A percentile compares a stretch with the other conserved stretches of the same genome.
Conservation (phyloP, 2,888 invertebrate species). For the Melikaiella ostensackeni region DNA sequence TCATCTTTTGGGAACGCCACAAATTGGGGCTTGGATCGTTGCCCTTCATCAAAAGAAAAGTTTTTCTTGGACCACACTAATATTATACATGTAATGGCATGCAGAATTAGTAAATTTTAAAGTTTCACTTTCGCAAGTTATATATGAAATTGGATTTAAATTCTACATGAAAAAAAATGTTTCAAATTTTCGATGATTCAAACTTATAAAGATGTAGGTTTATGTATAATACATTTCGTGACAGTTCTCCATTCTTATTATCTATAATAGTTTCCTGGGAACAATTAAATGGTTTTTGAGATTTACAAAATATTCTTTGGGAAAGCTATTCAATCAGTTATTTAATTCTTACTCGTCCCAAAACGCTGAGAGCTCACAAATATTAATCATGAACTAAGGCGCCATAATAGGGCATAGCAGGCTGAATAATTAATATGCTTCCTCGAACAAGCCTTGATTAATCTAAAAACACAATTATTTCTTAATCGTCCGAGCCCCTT, state of each 20-base stretch:
- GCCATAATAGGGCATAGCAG: neutral
- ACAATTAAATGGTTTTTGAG: too few relatives aligned
- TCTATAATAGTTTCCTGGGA: too few relatives aligned
- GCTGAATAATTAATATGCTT: slow-evolving; percentile 7
- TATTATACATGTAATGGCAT: too few relatives aligned
- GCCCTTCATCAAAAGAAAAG: too few relatives aligned
- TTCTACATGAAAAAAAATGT: neutral
- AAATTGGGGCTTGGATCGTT: too few relatives aligned
- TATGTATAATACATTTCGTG: neutral
- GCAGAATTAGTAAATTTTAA: too few relatives aligned
- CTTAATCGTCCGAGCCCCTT: neutral
- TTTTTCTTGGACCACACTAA: too few relatives aligned
- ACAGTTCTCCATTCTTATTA: too few relatives aligned
- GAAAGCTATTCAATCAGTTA: too few relatives aligned
- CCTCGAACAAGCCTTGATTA: slow-evolving; percentile 1
- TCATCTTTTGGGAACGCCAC: too few relatives aligned
- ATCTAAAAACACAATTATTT: neutral
- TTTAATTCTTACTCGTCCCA: neutral
- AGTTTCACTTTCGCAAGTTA: too few relatives aligned
- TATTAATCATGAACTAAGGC: slow-evolving; percentile 10
- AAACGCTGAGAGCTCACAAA: neutral
- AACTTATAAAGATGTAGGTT: neutral
- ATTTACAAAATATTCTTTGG: too few relatives aligned
- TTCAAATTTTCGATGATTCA: neutral
- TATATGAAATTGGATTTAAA: neutral